phyloP scores from a whole-genome alignment of 2,888 invertebrate genomes.

The Ommatoiulus sabulosus region DNA sequence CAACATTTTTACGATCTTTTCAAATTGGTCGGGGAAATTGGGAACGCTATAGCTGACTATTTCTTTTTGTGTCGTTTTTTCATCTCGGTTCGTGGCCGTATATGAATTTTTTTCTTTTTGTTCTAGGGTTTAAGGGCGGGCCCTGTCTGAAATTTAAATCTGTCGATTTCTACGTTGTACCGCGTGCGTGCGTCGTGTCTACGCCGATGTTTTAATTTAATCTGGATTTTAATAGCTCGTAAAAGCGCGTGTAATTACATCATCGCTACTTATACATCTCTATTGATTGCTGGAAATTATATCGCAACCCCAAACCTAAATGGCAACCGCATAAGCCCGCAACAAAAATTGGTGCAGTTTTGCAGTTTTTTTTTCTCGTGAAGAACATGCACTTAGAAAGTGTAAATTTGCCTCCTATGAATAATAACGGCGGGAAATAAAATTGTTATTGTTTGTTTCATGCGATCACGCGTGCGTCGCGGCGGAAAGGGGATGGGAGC shows the following conservation, averaged over 20 bases:
- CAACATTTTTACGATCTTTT: conserved; percentile 44
- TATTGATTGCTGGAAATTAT: conserved; percentile 47
- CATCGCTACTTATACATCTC: conserved; percentile 46
- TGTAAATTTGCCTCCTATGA: conserved; percentile 47
- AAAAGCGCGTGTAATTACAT: conserved; percentile 44
- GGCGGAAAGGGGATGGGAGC: background rate
- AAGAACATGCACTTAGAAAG: conserved; percentile 45
- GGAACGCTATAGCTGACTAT: conserved; percentile 46
- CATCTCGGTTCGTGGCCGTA: background rate
- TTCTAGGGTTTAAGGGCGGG: conserved; percentile 15
- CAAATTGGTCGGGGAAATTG: conserved; percentile 44
- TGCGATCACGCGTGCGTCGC: background rate
- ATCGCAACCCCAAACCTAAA: conserved; percentile 47
- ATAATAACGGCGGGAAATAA: conserved; percentile 2
- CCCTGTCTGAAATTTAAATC: conserved; percentile 48
- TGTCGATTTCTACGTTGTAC: conserved; percentile 35
- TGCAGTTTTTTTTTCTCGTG: background rate
- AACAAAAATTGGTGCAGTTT: conserved; percentile 45
- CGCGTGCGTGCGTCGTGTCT: conserved; percentile 21
- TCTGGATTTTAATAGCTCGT: conserved; percentile 45
- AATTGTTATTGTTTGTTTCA: conserved; percentile 46
- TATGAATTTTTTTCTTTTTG: background rate
- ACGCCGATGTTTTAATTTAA: conserved; percentile 22
- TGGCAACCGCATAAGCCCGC: conserved; percentile 41
- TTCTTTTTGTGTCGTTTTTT: background rate